A percentile compares a stretch with the other conserved stretches of the same genome.
phyloP scores from a whole-genome alignment of 2,113 vertebrate species.

The Dipodomys stephensi region DNA sequence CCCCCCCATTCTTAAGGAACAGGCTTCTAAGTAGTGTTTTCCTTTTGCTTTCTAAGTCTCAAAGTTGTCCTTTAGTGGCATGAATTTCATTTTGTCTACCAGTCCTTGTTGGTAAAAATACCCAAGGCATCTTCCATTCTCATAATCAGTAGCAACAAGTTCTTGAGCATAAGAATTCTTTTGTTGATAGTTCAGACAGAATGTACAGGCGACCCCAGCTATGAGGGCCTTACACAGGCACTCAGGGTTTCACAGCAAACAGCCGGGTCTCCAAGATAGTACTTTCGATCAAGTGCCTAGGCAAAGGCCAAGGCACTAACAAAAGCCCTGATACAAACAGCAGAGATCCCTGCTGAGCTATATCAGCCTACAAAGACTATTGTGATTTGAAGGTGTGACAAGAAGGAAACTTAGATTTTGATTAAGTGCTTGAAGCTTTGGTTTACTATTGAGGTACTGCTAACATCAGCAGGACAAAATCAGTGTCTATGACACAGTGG shows the following conservation, averaged over 20 bases:
- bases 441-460: neutral
- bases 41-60: no score
- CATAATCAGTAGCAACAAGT: neutral
- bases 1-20: no score
- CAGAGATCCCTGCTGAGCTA: neutral
- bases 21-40: no score
- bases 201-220: neutral
- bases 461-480: neutral
- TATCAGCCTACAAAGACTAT: neutral
- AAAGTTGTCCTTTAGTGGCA: no score
- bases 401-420: conserved; percentile 6
- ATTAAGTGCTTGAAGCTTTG: neutral
- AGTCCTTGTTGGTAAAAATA: neutral
- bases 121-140: neutral
- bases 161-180: conserved; percentile 1
- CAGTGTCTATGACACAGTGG: neutral
- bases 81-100: no score
- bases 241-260: neutral
- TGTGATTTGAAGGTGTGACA: neutral
- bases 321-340: neutral
- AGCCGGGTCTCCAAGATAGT: neutral
- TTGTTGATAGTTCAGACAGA: neutral
- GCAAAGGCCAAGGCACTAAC: neutral
- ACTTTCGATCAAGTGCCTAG: neutral
- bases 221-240: neutral